Conservation (phyloP, 1,140 invertebrate species). For the Tenebrio molitor region DNA sequence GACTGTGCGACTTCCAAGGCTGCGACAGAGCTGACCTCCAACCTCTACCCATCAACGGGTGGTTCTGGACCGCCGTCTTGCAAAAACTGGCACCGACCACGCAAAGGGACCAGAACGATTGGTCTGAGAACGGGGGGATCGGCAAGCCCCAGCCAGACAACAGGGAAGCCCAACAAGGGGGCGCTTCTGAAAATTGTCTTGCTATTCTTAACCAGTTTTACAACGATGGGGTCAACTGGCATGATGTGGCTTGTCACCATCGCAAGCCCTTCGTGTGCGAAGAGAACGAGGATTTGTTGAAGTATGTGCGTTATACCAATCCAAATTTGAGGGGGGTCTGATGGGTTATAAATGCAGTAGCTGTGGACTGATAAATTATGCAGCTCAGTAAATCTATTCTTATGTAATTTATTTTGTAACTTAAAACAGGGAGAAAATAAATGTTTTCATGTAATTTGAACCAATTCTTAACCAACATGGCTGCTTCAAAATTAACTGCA, state of each 20-base stretch:
- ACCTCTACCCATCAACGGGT: constrained; percentile 83
- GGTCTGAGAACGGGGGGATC: constrained; percentile 85
- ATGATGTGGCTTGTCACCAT: constrained; percentile 88
- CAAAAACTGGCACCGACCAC: constrained; percentile 84
- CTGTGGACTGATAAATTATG: constrained; percentile 40
- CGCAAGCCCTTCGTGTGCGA: constrained; percentile 87
- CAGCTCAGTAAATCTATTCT: background rate
- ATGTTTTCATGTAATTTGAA: background rate
- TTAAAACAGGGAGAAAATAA: constrained; percentile 11
- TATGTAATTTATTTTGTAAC: constrained; percentile 35
- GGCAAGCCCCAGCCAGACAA: constrained; percentile 87
- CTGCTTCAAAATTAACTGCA: too few relatives aligned
- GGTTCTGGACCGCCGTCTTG: constrained; percentile 89
- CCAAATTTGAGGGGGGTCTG: constrained; percentile 74
- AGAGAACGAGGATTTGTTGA: constrained; percentile 83
- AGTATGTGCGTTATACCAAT: constrained; percentile 84
- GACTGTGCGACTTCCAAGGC: constrained; percentile 87
- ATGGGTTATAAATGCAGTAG: background rate
- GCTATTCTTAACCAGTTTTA: constrained; percentile 88
- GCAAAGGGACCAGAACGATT: constrained; percentile 83
- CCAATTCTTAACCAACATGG: background rate
- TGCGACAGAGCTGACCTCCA: constrained; percentile 84
- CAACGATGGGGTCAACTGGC: constrained; percentile 89
- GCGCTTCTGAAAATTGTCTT: constrained; percentile 83
- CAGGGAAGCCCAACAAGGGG: constrained; percentile 81